These are phyloP conservation scores for Leptinotarsa haldemani DNA, from an alignment of 2,888 invertebrate species.

Conservation along the genomic window DNA sequence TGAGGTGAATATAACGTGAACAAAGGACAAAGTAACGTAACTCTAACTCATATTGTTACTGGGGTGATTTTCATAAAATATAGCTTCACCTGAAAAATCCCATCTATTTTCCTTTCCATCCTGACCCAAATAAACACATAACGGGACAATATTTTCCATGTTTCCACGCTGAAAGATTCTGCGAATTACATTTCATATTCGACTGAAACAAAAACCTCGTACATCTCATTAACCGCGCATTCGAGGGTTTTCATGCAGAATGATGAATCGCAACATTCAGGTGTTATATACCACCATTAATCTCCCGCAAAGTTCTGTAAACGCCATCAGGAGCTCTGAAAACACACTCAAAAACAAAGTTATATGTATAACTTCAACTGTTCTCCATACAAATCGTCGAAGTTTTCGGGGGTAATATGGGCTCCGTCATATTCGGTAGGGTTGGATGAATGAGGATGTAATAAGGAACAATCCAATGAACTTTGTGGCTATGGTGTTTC, in stretches of 20 bases:
- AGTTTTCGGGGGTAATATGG: conserved; percentile 20
- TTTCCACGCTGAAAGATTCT: not conserved
- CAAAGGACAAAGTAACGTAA: too few relatives aligned
- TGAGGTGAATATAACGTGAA: too few relatives aligned
- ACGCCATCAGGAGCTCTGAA: conserved; percentile 20
- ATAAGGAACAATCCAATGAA: not conserved
- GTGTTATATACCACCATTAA: conserved; percentile 14
- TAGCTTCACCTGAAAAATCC: too few relatives aligned
- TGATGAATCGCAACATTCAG: conserved; percentile 19
- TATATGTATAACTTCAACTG: conserved; percentile 21
- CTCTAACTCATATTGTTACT: too few relatives aligned
- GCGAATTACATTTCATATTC: not conserved
- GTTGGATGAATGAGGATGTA: not conserved
- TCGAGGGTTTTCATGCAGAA: conserved; percentile 8
- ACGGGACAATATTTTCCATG: not conserved
- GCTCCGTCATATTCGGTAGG: not conserved
- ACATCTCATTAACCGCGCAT: conserved; percentile 11
- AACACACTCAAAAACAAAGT: conserved; percentile 32
- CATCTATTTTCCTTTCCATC: too few relatives aligned
- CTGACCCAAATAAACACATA: not conserved
- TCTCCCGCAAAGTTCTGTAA: conserved; percentile 17
- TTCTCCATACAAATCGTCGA: conserved; percentile 26
- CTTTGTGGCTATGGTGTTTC: not conserved
- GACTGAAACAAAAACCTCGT: not conserved
- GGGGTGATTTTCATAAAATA: too few relatives aligned